Base-by-base conservation (phyloP, 2,113 vertebrate species). In the Eulemur macaco region DNA sequence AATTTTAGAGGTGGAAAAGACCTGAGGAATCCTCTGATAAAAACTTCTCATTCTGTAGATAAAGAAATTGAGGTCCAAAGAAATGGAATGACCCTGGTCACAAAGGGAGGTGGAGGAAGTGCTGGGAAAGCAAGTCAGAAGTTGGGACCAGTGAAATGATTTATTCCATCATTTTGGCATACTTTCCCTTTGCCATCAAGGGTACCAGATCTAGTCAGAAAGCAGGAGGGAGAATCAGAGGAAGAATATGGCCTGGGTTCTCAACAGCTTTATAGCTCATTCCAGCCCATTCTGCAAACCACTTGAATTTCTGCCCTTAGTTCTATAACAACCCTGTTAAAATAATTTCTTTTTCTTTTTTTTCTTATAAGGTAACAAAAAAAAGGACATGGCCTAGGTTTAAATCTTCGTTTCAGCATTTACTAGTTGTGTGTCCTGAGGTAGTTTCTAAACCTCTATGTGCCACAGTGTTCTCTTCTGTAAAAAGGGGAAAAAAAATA, bases 1-100 rank as follows among this genome's bases (percentile, higher is more conserved):
- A 66, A 74, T 95, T 88, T 95, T 93, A 86, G 78, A 89, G 47
- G 11, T 63, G 7, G 63, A 91, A 84, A 71, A 34, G 31, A 91
- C 76, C 29, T 74, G 10, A 93, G 45, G 34, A 95, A 82, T 89
- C 31, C 52, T 90, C 54, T 66, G 66, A 31, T 60, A 90, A 95
- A 92, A 86, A 63, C 31, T 42, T 73, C 73, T 95, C 37, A 58
- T 94, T 97, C 89, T 86, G 64, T 84, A 89, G 42, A 80, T 76
- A 50, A 89, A 50, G 52, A 93, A 96, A 95, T 39, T n/a, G 64
- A 92, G 25, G 21, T 12, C 52, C n/a, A 56, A 77, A 74, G 54
- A 93, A 94, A 82, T 29, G 20, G 10, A 89, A 86, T 69, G 34
- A 92, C 11, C 45, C 47, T 60, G 29, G 7, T 3, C 64, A 58